Conservation (phyloP, 2,113 vertebrate species). For the Gavia stellata region DNA sequence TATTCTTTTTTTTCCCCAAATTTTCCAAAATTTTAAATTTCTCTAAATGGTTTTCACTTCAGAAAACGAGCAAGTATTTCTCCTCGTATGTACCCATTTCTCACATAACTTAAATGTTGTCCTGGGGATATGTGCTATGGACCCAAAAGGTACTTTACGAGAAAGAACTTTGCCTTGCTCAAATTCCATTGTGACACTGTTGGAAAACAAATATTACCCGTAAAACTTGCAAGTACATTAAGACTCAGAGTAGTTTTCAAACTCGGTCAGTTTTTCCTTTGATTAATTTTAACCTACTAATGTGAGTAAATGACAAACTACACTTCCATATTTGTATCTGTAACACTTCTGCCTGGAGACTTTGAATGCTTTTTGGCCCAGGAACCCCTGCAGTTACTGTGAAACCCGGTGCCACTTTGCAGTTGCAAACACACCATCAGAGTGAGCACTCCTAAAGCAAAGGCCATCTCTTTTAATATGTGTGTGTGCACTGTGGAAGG, state of each 20-base stretch:
- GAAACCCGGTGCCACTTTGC: background rate
- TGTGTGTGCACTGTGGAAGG: fast-evolving
- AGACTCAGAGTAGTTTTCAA: background rate
- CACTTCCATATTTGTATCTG: background rate
- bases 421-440: background rate
- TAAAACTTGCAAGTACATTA: background rate
- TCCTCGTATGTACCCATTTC: background rate
- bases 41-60: background rate
- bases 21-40: background rate
- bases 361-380: background rate
- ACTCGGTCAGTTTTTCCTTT: background rate
- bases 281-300: background rate
- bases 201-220: background rate
- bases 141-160: background rate
- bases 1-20: background rate
- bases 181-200: background rate
- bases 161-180: background rate
- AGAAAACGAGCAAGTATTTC: background rate
- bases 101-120: background rate
- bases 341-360: background rate
- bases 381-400: background rate
- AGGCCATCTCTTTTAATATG: background rate
- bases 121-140: background rate
- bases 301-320: background rate
- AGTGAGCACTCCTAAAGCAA: background rate